A percentile compares a stretch with the other conserved stretches of the same genome.
phyloP scores from a whole-genome alignment of 2,113 vertebrate species.

The Datnioides undecimradiatus region DNA sequence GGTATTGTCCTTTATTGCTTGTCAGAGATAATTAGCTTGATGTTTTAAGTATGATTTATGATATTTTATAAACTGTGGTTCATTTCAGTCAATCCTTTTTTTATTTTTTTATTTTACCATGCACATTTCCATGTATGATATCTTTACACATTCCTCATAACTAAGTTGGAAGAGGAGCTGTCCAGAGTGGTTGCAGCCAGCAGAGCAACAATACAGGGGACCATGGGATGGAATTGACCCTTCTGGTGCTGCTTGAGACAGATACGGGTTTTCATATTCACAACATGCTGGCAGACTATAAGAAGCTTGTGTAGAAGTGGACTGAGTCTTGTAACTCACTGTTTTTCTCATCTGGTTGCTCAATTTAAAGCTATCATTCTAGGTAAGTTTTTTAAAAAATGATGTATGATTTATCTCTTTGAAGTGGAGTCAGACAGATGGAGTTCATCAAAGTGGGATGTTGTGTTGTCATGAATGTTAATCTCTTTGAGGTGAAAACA shows the following conservation, averaged over 20 bases:
- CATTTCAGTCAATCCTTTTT: too few relatives aligned
- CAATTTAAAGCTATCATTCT: background rate
- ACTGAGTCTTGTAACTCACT: background rate
- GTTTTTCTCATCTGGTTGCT: conserved; percentile 6
- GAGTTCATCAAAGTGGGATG: conserved; percentile 7
- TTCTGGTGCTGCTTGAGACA: background rate
- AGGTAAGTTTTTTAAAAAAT: background rate
- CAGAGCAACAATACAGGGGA: background rate
- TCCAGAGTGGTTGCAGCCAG: background rate
- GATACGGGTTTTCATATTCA: background rate
- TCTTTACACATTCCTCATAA: too few relatives aligned
- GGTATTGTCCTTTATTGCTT: background rate
- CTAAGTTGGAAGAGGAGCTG: too few relatives aligned
- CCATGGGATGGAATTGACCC: background rate
- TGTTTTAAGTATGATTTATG: too few relatives aligned
- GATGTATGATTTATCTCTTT: conserved; percentile 4
- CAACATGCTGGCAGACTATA: background rate
- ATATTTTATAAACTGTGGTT: too few relatives aligned
- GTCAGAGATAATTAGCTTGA: background rate
- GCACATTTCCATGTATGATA: too few relatives aligned
- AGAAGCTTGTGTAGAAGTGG: background rate
- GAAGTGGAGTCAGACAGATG: too few relatives aligned
- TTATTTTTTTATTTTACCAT: too few relatives aligned
- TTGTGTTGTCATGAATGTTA: conserved; percentile 20
- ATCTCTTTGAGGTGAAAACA: background rate